phyloP scores from a whole-genome alignment of 2,888 invertebrate genomes.

The Xestoiulus laeticollis region DNA sequence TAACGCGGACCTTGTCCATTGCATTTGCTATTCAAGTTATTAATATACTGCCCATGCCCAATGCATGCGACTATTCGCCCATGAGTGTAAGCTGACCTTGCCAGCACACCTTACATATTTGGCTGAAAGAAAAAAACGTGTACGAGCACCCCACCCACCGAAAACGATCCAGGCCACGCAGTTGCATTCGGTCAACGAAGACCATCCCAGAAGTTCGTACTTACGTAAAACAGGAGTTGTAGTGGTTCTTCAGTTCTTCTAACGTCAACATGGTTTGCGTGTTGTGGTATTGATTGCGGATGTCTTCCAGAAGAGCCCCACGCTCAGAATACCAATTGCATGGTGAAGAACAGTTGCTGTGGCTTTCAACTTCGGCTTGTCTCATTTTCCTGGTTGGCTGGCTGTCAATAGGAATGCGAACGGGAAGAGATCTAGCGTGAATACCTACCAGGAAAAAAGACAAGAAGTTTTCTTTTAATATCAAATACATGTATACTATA shows the following conservation, averaged over 20 bases:
- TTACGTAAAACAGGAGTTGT: slow-evolving; percentile 77
- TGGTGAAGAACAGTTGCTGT: slow-evolving; percentile 50
- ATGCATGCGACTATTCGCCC: too few species aligned
- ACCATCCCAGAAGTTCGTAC: slow-evolving; percentile 59
- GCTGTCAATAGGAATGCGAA: slow-evolving; percentile 45
- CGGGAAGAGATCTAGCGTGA: slow-evolving; percentile 48
- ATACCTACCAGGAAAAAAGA: slow-evolving; percentile 23
- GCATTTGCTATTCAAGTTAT: too few species aligned
- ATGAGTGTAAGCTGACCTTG: too few species aligned
- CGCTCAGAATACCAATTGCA: slow-evolving; percentile 52
- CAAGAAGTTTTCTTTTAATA: background rate
- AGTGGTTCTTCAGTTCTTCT: slow-evolving; percentile 75
- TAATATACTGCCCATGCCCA: too few species aligned
- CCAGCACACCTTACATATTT: too few species aligned
- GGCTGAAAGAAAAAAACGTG: too few species aligned
- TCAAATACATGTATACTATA: too few species aligned
- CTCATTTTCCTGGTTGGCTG: slow-evolving; percentile 37
- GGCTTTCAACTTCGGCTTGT: slow-evolving; percentile 49
- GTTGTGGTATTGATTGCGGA: slow-evolving; percentile 52
- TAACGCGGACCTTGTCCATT: too few species aligned
- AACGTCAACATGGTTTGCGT: slow-evolving; percentile 60
- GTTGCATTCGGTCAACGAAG: too few species aligned
- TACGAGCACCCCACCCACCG: too few species aligned
- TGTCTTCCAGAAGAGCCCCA: slow-evolving; percentile 52
- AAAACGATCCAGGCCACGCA: too few species aligned